phyloP scores from a whole-genome alignment of 2,113 vertebrate species.

The Heliornis fulica region DNA sequence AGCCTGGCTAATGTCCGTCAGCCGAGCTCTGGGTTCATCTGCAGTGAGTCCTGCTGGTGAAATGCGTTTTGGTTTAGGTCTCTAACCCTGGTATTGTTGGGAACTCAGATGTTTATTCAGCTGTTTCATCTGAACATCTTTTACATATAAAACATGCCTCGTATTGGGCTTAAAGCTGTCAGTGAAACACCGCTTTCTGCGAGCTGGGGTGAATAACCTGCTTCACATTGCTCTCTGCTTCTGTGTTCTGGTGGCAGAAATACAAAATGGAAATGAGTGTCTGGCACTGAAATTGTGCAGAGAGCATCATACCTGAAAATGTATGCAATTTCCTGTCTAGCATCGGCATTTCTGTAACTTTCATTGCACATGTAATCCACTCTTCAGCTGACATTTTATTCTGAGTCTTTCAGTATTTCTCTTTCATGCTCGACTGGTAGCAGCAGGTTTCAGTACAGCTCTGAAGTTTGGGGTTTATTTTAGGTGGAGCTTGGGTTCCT shows the following conservation, averaged over 20 bases:
- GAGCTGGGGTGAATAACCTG: background rate
- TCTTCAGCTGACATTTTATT: background rate
- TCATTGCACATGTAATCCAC: background rate
- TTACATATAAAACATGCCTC: background rate
- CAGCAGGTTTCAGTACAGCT: background rate
- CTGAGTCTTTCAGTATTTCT: background rate
- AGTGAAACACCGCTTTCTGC: background rate
- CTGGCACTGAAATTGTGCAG: background rate
- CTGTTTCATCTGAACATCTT: background rate
- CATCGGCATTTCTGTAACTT: background rate
- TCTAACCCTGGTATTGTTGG: background rate
- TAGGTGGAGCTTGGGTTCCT: background rate
- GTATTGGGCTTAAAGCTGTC: background rate
- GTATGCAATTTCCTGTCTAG: constrained; percentile 16
- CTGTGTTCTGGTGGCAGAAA: constrained; percentile 11
- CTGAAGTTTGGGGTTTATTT: background rate
- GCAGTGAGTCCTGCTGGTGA: background rate
- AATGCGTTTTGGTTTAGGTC: background rate
- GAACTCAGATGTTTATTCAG: background rate
- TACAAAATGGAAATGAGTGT: constrained; percentile 10
- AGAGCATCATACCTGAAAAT: constrained; percentile 19
- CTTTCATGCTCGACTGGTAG: background rate
- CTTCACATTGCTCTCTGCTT: background rate
- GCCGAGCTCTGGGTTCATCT: background rate
- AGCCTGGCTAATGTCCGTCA: background rate